phyloP scores from a whole-genome alignment of 1,140 invertebrate species.

The Armadillidium nasatum region DNA sequence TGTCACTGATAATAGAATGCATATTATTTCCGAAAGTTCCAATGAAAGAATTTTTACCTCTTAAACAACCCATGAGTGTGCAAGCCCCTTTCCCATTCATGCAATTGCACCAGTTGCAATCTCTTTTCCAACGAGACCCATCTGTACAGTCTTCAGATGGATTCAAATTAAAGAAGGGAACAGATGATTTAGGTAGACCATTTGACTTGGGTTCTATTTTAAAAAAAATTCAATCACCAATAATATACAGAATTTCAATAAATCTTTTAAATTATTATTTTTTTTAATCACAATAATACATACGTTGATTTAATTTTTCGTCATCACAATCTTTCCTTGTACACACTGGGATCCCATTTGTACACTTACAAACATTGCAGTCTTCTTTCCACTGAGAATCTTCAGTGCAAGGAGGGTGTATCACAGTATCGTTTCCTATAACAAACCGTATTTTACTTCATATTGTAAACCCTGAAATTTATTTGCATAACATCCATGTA shows the following conservation, averaged over 20 bases:
- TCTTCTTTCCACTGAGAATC: slow-evolving; percentile 28
- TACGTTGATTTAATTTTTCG: too few relatives aligned
- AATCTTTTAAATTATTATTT: too few relatives aligned
- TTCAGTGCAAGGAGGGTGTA: neutral
- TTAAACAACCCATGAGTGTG: slow-evolving; percentile 5
- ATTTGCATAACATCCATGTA: neutral
- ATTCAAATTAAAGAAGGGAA: too few relatives aligned
- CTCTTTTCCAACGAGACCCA: slow-evolving; percentile 27
- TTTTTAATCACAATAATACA: too few relatives aligned
- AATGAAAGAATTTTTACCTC: neutral
- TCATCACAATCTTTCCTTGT: neutral
- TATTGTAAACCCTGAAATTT: neutral
- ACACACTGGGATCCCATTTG: neutral
- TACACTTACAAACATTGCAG: slow-evolving; percentile 25
- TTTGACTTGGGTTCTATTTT: too few relatives aligned
- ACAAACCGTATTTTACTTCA: too few relatives aligned
- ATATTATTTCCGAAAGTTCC: too few relatives aligned
- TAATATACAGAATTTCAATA: too few relatives aligned
- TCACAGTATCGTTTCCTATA: too few relatives aligned
- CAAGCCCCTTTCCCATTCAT: slow-evolving; percentile 23
- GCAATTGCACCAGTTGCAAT: slow-evolving; percentile 40
- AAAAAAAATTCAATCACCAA: too few relatives aligned
- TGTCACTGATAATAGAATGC: too few relatives aligned
- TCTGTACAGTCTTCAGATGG: slow-evolving; percentile 21
- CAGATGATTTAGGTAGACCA: too few relatives aligned